phyloP scores from a whole-genome alignment of 2,113 vertebrate species.

The Sarotherodon lohbergeri region DNA sequence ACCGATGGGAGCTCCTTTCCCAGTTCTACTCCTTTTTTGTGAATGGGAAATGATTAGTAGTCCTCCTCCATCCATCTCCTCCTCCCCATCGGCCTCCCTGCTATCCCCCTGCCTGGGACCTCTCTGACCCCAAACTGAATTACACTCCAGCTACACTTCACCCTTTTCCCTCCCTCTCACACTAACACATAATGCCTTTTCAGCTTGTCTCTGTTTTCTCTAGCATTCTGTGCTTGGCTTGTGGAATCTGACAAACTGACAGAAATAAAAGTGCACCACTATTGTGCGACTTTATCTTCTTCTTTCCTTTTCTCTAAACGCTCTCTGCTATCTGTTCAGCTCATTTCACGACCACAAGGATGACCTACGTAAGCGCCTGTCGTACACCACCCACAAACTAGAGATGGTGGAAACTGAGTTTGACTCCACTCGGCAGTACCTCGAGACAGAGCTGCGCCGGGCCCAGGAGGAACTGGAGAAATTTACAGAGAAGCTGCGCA shows the following conservation, averaged over 20 bases:
- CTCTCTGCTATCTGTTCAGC: slow-evolving; percentile 63
- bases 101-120: slow-evolving; percentile 1
- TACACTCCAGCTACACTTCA: slow-evolving; percentile 23
- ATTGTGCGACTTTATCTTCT: background rate
- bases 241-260: background rate
- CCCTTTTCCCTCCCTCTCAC: background rate
- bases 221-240: background rate
- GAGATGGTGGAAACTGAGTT: slow-evolving; percentile 94
- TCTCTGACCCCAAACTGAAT: slow-evolving; percentile 31
- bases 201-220: background rate
- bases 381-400: slow-evolving; percentile 90
- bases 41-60: slow-evolving; percentile 59
- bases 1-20: slow-evolving; percentile 31
- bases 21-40: slow-evolving; percentile 3
- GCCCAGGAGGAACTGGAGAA: slow-evolving; percentile 96
- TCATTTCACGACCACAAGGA: slow-evolving; percentile 94
- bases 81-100: slow-evolving; percentile 5
- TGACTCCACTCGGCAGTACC: slow-evolving; percentile 89
- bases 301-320: background rate
- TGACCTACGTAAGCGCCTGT: slow-evolving; percentile 91
- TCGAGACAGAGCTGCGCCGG: slow-evolving; percentile 90
- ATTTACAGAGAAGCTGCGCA: slow-evolving; percentile 91
- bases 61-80: slow-evolving; percentile 45
- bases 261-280: background rate
- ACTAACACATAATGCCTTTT: background rate